Percentiles rank a stretch among this genome's conserved stretches.
Conservation (phyloP, 2,888 invertebrate genomes). For the Gibbula magus region DNA sequence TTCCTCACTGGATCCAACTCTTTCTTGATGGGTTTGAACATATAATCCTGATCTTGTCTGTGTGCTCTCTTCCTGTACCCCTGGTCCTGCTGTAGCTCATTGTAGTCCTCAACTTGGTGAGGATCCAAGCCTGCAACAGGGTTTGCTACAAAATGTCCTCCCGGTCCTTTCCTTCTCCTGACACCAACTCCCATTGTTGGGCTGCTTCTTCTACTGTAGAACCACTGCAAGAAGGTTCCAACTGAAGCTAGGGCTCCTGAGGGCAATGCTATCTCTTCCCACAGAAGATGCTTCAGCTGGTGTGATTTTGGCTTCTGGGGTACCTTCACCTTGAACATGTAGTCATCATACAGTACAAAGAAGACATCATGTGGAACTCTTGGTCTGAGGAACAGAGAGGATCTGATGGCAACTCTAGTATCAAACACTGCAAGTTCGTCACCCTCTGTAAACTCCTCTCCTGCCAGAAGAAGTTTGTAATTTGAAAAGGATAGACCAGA, state of each 20-base stretch:
- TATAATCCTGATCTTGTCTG: neutral
- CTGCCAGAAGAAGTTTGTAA: conserved; percentile 56
- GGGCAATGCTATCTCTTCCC: conserved; percentile 56
- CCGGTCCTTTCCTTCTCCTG: neutral
- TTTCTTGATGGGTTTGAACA: neutral
- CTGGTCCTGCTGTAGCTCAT: conserved; percentile 18
- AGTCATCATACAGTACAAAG: conserved; percentile 53
- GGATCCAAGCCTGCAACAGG: neutral
- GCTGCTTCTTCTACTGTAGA: conserved; percentile 46
- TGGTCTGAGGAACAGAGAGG: conserved; percentile 57
- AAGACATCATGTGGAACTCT: conserved; percentile 48
- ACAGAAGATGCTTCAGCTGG: conserved; percentile 55
- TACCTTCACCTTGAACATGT: conserved; percentile 55
- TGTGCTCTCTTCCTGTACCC: neutral
- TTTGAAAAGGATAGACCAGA: conserved; percentile 56
- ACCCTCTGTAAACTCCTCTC: conserved; percentile 50
- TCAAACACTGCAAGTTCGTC: conserved; percentile 53
- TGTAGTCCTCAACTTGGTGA: neutral
- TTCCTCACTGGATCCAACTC: neutral
- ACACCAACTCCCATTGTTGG: neutral
- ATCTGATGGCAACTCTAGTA: conserved; percentile 53
- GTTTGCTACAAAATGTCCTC: neutral
- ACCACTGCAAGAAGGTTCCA: conserved; percentile 65
- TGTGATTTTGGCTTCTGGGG: conserved; percentile 48
- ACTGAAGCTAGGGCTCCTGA: conserved; percentile 61